A percentile compares a stretch with the other conserved stretches of the same genome.
Conservation (phyloP, 2,797 vertebrate species). For the Protonibea diacanthus region DNA sequence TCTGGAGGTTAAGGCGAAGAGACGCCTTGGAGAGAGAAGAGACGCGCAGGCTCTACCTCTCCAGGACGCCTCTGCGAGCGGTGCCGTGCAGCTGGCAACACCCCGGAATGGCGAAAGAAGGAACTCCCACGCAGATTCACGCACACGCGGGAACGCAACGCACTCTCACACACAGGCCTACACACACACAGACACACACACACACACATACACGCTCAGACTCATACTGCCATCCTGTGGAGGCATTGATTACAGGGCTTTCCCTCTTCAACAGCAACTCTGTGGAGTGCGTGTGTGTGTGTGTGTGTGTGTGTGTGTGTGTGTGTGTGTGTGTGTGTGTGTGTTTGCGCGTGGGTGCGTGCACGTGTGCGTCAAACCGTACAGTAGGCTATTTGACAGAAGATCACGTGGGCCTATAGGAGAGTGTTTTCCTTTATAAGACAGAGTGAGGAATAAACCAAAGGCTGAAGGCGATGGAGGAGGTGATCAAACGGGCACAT, state of each 20-base stretch:
- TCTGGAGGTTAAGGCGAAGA: constrained; percentile 57
- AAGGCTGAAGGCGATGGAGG: neutral
- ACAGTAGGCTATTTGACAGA: constrained; percentile 39
- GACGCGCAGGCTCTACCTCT: constrained; percentile 57
- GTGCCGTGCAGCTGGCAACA: constrained; percentile 79
- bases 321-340: constrained; percentile 31
- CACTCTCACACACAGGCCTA: neutral
- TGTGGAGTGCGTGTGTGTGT: constrained; percentile 9
- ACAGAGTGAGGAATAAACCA: neutral
- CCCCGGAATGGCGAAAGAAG: constrained; percentile 86
- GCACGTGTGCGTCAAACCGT: constrained; percentile 28
- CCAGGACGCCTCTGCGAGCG: constrained; percentile 73
- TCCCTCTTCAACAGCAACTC: constrained; percentile 51
- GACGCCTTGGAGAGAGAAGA: constrained; percentile 67
- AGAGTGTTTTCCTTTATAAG: neutral
- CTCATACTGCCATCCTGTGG: constrained; percentile 87
- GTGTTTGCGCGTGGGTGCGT: constrained; percentile 34
- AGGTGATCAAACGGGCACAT: neutral
- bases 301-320: constrained; percentile 38
- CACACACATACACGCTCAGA: constrained; percentile 51
- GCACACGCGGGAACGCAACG: constrained; percentile 37
- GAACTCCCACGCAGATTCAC: constrained; percentile 86
- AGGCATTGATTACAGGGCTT: constrained; percentile 77
- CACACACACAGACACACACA: constrained; percentile 15
- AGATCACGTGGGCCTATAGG: constrained; percentile 37